A percentile compares a stretch with the other conserved stretches of the same genome.
Conservation (phyloP, 1,140 invertebrate species). For the Dryas iulia region DNA sequence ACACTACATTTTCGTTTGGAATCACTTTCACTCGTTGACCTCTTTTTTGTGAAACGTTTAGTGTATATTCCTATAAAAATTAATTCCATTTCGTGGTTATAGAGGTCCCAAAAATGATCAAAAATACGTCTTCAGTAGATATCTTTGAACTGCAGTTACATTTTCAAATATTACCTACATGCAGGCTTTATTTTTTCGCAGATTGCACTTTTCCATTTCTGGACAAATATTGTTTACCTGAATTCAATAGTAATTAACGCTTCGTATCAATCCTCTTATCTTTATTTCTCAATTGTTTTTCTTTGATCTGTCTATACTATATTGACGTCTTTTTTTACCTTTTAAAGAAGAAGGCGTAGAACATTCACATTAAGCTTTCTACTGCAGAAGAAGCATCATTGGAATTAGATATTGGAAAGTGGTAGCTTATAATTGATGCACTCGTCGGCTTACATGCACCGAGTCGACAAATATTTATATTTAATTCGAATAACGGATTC, state of each 20-base stretch:
- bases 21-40: neutral
- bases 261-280: constrained; percentile 27
- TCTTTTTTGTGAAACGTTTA: constrained; percentile 12
- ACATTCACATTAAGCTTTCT: constrained; percentile 24
- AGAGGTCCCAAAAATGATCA: constrained; percentile 22
- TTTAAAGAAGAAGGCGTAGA: constrained; percentile 25
- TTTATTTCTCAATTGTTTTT: constrained; percentile 26
- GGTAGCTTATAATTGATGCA: too few relatives aligned
- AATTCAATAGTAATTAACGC: constrained; percentile 27
- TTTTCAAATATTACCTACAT: constrained; percentile 15
- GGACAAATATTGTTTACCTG: constrained; percentile 23
- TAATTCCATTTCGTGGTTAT: constrained; percentile 20
- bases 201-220: constrained; percentile 25
- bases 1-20: neutral
- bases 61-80: constrained; percentile 20
- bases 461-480: neutral
- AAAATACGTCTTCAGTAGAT: constrained; percentile 17
- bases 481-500: neutral
- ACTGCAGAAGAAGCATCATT: constrained; percentile 25
- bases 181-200: constrained; percentile 20
- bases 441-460: too few relatives aligned
- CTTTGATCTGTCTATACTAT: constrained; percentile 23
- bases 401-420: constrained; percentile 7
- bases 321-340: constrained; percentile 27
- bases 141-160: constrained; percentile 21